These are phyloP conservation scores for Apis cerana DNA, from an alignment of 1,140 invertebrate species.

Conservation along the genomic window DNA sequence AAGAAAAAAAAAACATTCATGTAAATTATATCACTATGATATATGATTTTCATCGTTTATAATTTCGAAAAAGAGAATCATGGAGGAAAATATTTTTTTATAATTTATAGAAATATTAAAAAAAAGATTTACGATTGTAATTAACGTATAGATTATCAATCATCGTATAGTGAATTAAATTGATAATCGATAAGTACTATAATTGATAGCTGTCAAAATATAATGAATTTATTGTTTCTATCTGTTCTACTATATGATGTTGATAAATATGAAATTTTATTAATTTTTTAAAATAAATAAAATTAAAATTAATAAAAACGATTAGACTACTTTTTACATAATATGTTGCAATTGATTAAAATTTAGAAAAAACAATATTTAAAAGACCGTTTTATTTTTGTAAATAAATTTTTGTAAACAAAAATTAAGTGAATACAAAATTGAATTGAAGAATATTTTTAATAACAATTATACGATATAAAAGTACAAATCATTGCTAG, in stretches of 20 bases:
- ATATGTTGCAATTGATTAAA: too few relatives aligned
- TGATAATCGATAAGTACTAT: neutral
- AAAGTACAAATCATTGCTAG: too few relatives aligned
- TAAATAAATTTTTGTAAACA: too few relatives aligned
- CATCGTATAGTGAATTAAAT: slow-evolving; percentile 3
- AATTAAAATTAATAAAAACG: too few relatives aligned
- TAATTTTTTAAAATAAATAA: too few relatives aligned
- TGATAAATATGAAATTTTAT: too few relatives aligned
- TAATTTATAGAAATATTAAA: neutral
- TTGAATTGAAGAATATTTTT: too few relatives aligned
- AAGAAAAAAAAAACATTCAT: neutral
- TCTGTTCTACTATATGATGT: neutral
- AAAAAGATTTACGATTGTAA: neutral
- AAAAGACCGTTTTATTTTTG: too few relatives aligned
- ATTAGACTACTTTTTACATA: too few relatives aligned
- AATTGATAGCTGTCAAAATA: slow-evolving; percentile 2
- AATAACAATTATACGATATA: too few relatives aligned
- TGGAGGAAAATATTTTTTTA: neutral
- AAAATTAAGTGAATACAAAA: too few relatives aligned
- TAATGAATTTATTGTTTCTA: slow-evolving; percentile 13
- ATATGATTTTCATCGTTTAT: neutral
- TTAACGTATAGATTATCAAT: neutral
- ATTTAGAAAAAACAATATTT: too few relatives aligned
- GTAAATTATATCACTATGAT: neutral
- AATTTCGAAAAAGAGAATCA: neutral